A percentile compares a stretch with the other conserved stretches of the same genome.
Evolutionary conservation across 2,888 invertebrate genomes (phyloP).

Genomic region (Minunthozetes semirufus): DNA sequence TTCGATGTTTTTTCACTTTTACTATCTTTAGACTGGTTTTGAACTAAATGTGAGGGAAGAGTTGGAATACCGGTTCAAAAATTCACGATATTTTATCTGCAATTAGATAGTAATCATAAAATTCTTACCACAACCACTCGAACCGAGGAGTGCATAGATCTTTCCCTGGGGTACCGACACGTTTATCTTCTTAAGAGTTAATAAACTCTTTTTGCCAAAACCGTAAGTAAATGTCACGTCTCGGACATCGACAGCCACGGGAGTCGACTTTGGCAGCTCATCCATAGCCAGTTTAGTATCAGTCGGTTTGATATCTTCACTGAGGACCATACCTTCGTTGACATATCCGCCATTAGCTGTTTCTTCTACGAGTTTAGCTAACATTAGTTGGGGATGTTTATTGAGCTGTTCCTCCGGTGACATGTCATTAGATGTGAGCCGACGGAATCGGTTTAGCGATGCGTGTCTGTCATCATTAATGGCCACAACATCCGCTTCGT

Average conservation of each 20-base stretch:
- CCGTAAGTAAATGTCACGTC: slow-evolving; percentile 36
- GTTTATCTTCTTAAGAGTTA: slow-evolving; percentile 36
- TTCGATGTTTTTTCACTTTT: too few relatives aligned
- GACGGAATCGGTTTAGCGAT: slow-evolving; percentile 27
- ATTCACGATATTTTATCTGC: background rate
- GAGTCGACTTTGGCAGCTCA: background rate
- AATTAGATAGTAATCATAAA: too few relatives aligned
- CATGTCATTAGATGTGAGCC: slow-evolving; percentile 31
- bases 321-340: slow-evolving; percentile 30
- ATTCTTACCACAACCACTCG: slow-evolving; percentile 40
- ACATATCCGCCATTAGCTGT: slow-evolving; percentile 34
- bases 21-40: too few relatives aligned
- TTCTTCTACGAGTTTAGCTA: slow-evolving; percentile 35
- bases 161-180: slow-evolving; percentile 36
- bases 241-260: slow-evolving; percentile 32
- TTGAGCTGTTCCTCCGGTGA: slow-evolving; percentile 24
- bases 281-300: slow-evolving; percentile 2
- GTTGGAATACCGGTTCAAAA: background rate
- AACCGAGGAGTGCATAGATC: slow-evolving; percentile 35
- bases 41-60: background rate
- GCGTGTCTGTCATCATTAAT: slow-evolving; percentile 37
- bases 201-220: slow-evolving; percentile 32
- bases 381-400: slow-evolving; percentile 28
- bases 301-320: slow-evolving; percentile 16
- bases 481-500: slow-evolving; percentile 35